Conservation (phyloP, 2,888 invertebrate species). For the Aquatica leii region DNA sequence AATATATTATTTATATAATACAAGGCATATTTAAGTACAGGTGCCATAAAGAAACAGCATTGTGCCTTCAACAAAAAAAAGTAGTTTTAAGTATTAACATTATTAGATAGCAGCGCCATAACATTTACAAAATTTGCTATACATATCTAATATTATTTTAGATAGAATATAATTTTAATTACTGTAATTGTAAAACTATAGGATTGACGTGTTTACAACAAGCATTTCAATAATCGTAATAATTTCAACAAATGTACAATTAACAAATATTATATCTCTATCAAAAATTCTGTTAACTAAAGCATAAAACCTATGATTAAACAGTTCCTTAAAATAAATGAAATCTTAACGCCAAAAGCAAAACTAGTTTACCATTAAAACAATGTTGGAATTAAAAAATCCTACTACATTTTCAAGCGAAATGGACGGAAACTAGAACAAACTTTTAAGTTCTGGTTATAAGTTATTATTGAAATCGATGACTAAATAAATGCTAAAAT, state of each 20-base stretch:
- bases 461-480: background rate
- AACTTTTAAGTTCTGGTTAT: constrained; percentile 18
- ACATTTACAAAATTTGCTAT: constrained; percentile 38
- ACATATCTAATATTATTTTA: constrained; percentile 26
- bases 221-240: background rate
- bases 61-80: constrained; percentile 34
- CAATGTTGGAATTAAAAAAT: constrained; percentile 6
- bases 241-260: constrained; percentile 22
- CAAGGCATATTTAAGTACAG: constrained; percentile 39
- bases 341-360: constrained; percentile 3
- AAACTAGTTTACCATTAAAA: background rate
- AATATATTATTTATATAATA: constrained; percentile 39
- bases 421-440: constrained; percentile 35
- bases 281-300: constrained; percentile 13
- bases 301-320: background rate
- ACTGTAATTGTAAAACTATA: constrained; percentile 6
- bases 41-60: constrained; percentile 38
- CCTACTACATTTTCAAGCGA: constrained; percentile 13
- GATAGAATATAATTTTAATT: constrained; percentile 28
- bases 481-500: background rate
- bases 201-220: constrained; percentile 1
- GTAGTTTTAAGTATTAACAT: constrained; percentile 21
- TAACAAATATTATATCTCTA: constrained; percentile 23
- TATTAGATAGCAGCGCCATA: constrained; percentile 30
- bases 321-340: constrained; percentile 1